Conservation (phyloP, 2,113 vertebrate genomes). For the Python bivittatus region DNA sequence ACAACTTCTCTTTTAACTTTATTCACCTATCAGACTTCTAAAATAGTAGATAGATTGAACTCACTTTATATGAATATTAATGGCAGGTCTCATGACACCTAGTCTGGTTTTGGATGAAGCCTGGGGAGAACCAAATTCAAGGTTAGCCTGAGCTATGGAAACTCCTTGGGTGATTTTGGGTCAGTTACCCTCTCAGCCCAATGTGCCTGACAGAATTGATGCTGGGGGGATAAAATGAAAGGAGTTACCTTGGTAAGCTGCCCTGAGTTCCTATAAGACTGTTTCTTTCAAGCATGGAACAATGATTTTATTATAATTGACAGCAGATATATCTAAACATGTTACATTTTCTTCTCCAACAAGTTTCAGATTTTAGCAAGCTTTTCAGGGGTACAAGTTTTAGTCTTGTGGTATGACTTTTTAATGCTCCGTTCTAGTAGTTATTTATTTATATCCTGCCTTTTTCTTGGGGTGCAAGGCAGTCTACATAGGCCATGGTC, state of each 20-base stretch:
- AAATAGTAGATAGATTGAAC: neutral
- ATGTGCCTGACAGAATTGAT: neutral
- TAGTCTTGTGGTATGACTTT: neutral
- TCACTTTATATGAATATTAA: neutral
- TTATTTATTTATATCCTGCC: neutral
- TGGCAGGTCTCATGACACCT: neutral
- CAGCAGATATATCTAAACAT: neutral
- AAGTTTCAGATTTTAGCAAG: neutral
- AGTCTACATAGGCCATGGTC: neutral
- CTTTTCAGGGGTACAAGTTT: neutral
- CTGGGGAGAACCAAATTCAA: neutral
- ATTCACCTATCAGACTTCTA: conserved; percentile 11
- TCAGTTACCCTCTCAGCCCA: neutral
- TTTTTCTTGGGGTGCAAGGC: neutral
- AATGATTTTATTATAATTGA: neutral
- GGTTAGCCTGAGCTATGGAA: neutral
- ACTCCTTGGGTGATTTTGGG: neutral
- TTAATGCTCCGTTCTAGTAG: neutral
- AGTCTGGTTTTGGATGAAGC: neutral
- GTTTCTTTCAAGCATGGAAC: neutral
- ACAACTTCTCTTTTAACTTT: no score
- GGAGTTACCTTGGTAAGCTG: neutral
- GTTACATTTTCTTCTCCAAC: neutral
- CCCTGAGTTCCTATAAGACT: neutral
- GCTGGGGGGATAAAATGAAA: neutral